These are phyloP conservation scores for Channa argus DNA, from an alignment of 2,113 vertebrate genomes.

Conservation along the genomic window DNA sequence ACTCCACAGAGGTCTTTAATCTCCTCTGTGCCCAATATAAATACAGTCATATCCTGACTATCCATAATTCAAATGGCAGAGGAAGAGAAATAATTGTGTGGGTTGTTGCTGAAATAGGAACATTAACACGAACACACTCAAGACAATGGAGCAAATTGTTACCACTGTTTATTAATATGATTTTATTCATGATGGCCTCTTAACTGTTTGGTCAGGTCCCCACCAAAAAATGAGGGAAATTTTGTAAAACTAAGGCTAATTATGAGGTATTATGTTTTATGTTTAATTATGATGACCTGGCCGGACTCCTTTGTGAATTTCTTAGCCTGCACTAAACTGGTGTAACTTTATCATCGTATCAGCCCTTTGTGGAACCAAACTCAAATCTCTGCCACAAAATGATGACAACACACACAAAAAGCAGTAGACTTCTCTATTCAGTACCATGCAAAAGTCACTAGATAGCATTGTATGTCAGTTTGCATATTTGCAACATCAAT, in stretches of 20 bases:
- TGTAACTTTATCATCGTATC: too few species aligned
- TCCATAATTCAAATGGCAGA: conserved; percentile 59
- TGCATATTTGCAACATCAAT: too few species aligned
- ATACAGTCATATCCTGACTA: conserved; percentile 60
- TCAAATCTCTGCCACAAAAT: too few species aligned
- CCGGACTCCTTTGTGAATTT: too few species aligned
- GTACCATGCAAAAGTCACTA: too few species aligned
- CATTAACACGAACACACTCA: conserved; percentile 45
- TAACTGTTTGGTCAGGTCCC: background rate
- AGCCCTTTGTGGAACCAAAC: too few species aligned
- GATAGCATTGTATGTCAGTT: too few species aligned
- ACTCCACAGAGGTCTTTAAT: conserved; percentile 37
- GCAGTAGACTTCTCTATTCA: too few species aligned
- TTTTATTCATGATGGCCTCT: conserved; percentile 35
- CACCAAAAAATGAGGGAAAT: background rate
- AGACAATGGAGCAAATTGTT: conserved; percentile 39
- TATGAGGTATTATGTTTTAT: too few species aligned
- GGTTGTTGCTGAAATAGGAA: conserved; percentile 58
- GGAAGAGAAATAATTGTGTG: conserved; percentile 60
- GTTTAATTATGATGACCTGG: too few species aligned
- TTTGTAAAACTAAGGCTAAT: background rate
- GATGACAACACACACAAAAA: too few species aligned
- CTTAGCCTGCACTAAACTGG: too few species aligned
- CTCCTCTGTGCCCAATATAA: conserved; percentile 48
- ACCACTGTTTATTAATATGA: conserved; percentile 52